phyloP scores from a whole-genome alignment of 2,888 invertebrate genomes.

The Mamestra brassicae region DNA sequence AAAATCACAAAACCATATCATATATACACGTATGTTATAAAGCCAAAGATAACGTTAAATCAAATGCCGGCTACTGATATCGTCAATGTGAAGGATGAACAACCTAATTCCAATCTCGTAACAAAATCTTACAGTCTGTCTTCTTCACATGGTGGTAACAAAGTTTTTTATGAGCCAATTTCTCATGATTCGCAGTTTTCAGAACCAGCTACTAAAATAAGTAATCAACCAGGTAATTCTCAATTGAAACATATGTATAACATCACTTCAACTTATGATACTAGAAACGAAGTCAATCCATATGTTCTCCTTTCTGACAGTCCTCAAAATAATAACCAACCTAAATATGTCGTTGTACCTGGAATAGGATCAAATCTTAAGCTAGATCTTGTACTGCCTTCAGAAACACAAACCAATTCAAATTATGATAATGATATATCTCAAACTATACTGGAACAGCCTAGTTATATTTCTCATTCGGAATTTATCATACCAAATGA shows the following conservation, averaged over 20 bases:
- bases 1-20: conserved; percentile 15
- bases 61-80: not conserved
- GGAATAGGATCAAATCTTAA: not conserved
- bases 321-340: not conserved
- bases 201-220: not conserved
- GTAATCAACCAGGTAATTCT: not conserved
- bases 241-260: not conserved
- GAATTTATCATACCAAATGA: no score
- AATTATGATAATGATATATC: not conserved
- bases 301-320: no score
- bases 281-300: not conserved
- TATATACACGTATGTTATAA: conserved; percentile 34
- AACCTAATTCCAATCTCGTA: not conserved
- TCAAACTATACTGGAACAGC: not conserved
- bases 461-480: not conserved
- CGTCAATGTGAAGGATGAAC: not conserved
- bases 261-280: not conserved
- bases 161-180: not conserved
- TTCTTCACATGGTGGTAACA: not conserved
- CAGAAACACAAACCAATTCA: not conserved
- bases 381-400: not conserved
- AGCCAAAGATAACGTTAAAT: conserved; percentile 14
- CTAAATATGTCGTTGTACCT: not conserved
- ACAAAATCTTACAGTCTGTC: not conserved
- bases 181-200: conserved; percentile 2